Evolutionary conservation across 2,113 vertebrate species (phyloP), one percentile per base, ranked within the genome.

Genomic region (Epinephelus fuscoguttatus): DNA sequence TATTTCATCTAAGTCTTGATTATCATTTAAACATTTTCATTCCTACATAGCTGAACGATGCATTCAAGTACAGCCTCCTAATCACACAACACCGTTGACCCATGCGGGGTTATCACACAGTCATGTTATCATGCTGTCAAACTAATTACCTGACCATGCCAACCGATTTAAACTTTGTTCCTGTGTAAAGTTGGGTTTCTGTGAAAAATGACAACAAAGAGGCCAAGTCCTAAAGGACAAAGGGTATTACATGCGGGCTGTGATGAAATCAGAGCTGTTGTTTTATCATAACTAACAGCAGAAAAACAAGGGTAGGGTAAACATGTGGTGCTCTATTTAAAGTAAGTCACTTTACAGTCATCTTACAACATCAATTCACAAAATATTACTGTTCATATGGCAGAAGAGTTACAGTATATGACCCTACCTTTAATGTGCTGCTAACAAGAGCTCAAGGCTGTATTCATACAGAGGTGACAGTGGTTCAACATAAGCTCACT

Each of bases 91-190:
- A 57, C 18, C 23, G 15, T 13, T 77, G 42, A 81, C 63, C 49
- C 42, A 19, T 13, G 7, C 30, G 15, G 49, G 49, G 70, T 80
- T 83, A 88, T 86, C 88, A 66, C 66, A 62, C 40, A 17, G 10
- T 18, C 6, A 47, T 64, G 74, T 57, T 88, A 52, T 90, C 82
- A 64, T 19, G 1, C 49, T 55, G 61, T 84, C 57, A 52, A 45
- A 23, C 42, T 79, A 81, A 80, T 69, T 89, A 81, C 50, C 70
- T 42, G 62, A 70, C 49, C 37, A 56, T 21, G 42, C 57, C 81
- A 80, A 63, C 80, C 30, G 45, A 64, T 69, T 74, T n/a, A 81
- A 83, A 84, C 90, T 92, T 91, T 91, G 88, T 63, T 81, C 87
- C 76, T 23, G 59, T 45, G 59, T 78, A 47, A 72, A 56, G 59